Evolutionary conservation across 2,113 vertebrate genomes (phyloP).

Genomic region (Aramus guarauna): DNA sequence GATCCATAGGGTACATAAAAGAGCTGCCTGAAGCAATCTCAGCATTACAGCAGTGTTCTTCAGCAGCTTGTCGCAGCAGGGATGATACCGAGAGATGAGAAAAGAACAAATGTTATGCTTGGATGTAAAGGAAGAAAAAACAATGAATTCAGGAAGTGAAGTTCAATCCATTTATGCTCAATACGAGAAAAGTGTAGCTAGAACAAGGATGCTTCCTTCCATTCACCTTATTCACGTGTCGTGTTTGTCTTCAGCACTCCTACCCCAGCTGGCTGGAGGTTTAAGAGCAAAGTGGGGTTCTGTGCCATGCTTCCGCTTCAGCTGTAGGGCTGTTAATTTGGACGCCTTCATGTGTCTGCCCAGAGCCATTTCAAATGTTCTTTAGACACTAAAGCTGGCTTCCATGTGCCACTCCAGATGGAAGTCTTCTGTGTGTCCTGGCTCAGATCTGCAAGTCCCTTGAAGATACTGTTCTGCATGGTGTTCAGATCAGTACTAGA

Average conservation of each 20-base stretch:
- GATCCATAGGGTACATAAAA: background rate
- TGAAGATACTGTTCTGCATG: background rate
- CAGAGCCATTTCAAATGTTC: background rate
- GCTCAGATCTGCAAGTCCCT: background rate
- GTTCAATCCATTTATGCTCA: background rate
- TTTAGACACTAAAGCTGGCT: background rate
- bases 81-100: background rate
- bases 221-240: background rate
- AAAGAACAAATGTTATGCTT: background rate
- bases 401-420: background rate
- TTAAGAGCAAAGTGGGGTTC: background rate
- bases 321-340: background rate
- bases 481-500: background rate
- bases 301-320: background rate
- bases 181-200: background rate
- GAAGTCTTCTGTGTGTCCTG: background rate
- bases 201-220: background rate
- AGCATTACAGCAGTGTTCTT: background rate
- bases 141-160: background rate
- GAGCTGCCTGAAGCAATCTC: background rate
- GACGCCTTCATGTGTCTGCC: background rate
- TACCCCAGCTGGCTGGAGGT: background rate
- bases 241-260: background rate
- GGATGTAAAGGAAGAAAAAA: background rate
- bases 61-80: background rate